Evolutionary conservation across 2,113 vertebrate genomes (phyloP), one percentile per base, ranked within the genome.

Genomic region (Lanius ludovicianus): DNA sequence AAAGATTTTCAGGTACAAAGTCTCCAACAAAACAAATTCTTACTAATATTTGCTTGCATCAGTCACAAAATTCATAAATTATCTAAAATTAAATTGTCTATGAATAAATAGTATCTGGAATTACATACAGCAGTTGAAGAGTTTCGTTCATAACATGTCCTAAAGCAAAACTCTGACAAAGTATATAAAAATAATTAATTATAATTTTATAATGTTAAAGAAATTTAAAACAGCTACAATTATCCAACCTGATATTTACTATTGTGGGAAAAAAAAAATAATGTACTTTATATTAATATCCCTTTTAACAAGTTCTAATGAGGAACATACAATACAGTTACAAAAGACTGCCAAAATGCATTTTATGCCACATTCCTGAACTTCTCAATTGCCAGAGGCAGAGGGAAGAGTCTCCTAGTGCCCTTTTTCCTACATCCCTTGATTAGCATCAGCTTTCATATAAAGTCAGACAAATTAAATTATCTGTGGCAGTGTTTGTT

Each of bases 381-480:
- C 17, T 37, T 94, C 46, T 90, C 49, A 57, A 39, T 90, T 86
- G 44, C 57, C 35, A 64, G 59, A 42, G 44, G 37, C 44, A 77
- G 42, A 57, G 15, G 57, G 7, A 88, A 93, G 47, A 65, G 5
- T 46, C 7, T 83, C 33, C 49, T 86, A 63, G 25, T 27, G 18
- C 33, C 80, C 37, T 65, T 78, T 91, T 90, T 69, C 52, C 37
- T 84, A 42, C 49, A 68, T 84, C 27, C 25, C 18, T 70, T 89
- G 46, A 78, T 95, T 44, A 91, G 33, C 42, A 90, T 75, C 69
- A 89, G 62, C 15, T 83, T 91, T 92, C 69, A 28, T 55, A 56
- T 44, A 16, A 93, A 89, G 28, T 46, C 84, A 92, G 75, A 90
- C 35, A 96, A 92, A 93, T 90, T 88, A 93, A 97, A 96, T 92